Evolutionary conservation across 1,140 invertebrate genomes (phyloP), one percentile per base, ranked within the genome.

Genomic region (Aleiodes sp.): DNA sequence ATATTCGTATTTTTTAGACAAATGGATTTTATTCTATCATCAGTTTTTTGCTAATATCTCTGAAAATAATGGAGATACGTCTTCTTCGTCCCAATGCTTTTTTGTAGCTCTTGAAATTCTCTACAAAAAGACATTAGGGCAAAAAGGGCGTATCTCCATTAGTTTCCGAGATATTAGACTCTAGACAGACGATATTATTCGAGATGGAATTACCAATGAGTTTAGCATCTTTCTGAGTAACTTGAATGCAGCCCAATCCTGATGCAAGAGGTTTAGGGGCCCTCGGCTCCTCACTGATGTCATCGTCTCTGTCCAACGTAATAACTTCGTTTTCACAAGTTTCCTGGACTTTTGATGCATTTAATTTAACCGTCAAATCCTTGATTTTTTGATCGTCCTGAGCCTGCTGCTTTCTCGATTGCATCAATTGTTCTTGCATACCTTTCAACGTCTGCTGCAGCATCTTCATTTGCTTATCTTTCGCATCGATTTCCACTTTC

Each of bases 381-480:
- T 88, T 88, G 19, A 91, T 88, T 75, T 87, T 89, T 37, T 88
- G 86, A 64, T 89, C 88, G 73, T 91, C 90, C 73, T 91, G 89
- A 9, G 84, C 87, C 72, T 91, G 90, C 63, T 90, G 90, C 57
- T 88, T 86, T 69, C 87, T 89, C 0, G 88, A 88, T 61, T 92
- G 90, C 77, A 92, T 81, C 16, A 93, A 76, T 77, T 93, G 91
- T 60, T 93, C 89, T 75, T 95, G 94, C 90, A 95, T 92, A 33
- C 91, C 92, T 76, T 94, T 91, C 41, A 95, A 82, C 1, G 93
- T 93, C 78, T 94, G 91, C 75, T 94, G 92, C 56, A 93, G 75
- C 73, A 91, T 87, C 76, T 91, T 90, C 60, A 94, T 85, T 79
- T 94, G 91, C 70, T 91, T 91, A 29, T 94, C 92, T 80, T 92